These are phyloP conservation scores for Sweltsa coloradensis DNA, from an alignment of 1,140 invertebrate species.

Conservation along the genomic window DNA sequence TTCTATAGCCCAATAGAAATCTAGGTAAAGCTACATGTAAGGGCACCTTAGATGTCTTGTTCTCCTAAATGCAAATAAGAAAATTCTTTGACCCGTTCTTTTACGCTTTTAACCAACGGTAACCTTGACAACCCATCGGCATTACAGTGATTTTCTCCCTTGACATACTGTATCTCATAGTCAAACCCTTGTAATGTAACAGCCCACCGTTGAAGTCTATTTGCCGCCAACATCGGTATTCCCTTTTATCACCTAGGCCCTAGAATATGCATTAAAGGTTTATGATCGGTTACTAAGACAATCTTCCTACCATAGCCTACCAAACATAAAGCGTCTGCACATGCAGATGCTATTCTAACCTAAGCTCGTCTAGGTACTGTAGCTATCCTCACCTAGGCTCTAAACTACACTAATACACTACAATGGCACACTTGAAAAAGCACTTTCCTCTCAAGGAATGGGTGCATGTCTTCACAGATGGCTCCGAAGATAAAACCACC, in stretches of 20 bases:
- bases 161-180: constrained; percentile 23
- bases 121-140: constrained; percentile 24
- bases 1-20: no score
- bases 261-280: constrained; percentile 34
- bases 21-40: constrained; percentile 15
- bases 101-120: background rate
- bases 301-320: constrained; percentile 37
- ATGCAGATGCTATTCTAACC: no score
- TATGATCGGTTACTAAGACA: constrained; percentile 26
- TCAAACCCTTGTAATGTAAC: no score
- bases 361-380: no score
- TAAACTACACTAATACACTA: no score
- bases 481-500: no score
- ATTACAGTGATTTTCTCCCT: constrained; percentile 16
- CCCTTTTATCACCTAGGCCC: constrained; percentile 22
- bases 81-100: background rate
- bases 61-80: constrained; percentile 3
- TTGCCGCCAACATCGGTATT: constrained; percentile 24
- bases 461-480: no score
- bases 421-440: no score
- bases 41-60: constrained; percentile 1
- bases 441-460: no score
- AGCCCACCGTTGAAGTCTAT: constrained; percentile 24
- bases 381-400: no score
- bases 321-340: no score